Evolutionary conservation across 1,140 invertebrate genomes (phyloP).

Genomic region (Drosophila sucinea): DNA sequence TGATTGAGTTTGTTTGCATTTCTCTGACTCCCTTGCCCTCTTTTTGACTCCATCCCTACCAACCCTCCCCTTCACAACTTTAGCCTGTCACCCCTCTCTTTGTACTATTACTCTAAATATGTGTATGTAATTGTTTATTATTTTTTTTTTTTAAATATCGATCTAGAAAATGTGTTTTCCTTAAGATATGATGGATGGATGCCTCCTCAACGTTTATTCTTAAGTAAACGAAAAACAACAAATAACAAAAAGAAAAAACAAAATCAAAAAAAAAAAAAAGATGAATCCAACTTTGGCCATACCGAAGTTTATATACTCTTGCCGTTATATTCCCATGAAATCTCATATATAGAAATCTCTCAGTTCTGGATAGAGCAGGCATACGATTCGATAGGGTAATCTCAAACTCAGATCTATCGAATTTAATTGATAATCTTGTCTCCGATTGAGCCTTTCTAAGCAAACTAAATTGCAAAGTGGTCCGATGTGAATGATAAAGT

Average conservation of each 20-base stretch:
- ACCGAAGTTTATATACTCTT: slow-evolving; percentile 14
- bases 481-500: background rate
- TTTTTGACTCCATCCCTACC: slow-evolving; percentile 1
- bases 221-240: slow-evolving; percentile 60
- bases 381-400: background rate
- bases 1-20: slow-evolving; percentile 80
- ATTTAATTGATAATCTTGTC: background rate
- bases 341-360: background rate
- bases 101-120: slow-evolving; percentile 51
- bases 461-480: background rate
- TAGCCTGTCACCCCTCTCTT: background rate
- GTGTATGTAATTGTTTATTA: slow-evolving; percentile 66
- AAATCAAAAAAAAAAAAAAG: slow-evolving; percentile 37
- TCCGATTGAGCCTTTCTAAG: background rate
- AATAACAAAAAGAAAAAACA: slow-evolving; percentile 20
- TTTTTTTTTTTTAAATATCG: slow-evolving; percentile 67
- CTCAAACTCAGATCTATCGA: background rate
- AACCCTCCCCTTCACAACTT: background rate
- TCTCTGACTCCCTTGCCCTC: slow-evolving; percentile 35
- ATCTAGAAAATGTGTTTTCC: slow-evolving; percentile 76
- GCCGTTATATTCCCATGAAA: background rate
- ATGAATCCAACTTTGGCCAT: slow-evolving; percentile 11
- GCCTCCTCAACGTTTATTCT: slow-evolving; percentile 54
- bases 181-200: slow-evolving; percentile 48
- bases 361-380: background rate